A percentile compares a stretch with the other conserved stretches of the same genome.
These are phyloP conservation scores for Augiades crinisus DNA, from an alignment of 2,888 invertebrate species.

Conservation along the genomic window DNA sequence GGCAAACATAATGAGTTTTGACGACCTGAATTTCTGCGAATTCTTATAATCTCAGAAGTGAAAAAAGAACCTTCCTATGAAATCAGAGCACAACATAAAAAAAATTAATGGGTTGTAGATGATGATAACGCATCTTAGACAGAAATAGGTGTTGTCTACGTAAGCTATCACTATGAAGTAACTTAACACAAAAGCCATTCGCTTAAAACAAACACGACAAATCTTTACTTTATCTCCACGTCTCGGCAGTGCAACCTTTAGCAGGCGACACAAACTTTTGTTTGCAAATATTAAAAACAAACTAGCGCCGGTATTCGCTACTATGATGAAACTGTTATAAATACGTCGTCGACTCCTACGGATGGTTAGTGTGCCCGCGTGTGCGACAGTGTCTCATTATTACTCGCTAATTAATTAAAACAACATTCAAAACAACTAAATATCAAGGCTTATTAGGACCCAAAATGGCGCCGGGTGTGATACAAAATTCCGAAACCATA, in stretches of 20 bases:
- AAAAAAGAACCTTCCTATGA: too few species aligned
- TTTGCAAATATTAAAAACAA: slow-evolving; percentile 46
- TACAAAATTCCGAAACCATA: slow-evolving; percentile 53
- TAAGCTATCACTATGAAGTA: too few species aligned
- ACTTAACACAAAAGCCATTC: background rate
- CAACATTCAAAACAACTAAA: slow-evolving; percentile 12
- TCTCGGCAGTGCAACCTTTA: slow-evolving; percentile 7
- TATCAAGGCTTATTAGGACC: background rate
- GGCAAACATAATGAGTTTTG: too few species aligned
- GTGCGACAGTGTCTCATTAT: slow-evolving; percentile 45
- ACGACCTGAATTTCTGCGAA: too few species aligned
- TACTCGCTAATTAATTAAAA: slow-evolving; percentile 15
- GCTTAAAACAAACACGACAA: background rate
- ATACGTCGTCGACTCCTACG: slow-evolving; percentile 52
- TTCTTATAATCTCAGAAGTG: too few species aligned
- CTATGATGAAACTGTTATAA: slow-evolving; percentile 66
- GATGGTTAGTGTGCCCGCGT: slow-evolving; percentile 55
- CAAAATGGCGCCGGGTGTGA: slow-evolving; percentile 66
- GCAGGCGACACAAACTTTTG: slow-evolving; percentile 32
- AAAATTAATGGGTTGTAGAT: too few species aligned
- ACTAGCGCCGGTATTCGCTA: slow-evolving; percentile 33
- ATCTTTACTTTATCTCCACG: slow-evolving; percentile 13
- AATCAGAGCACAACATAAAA: background rate
- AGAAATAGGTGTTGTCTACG: too few species aligned
- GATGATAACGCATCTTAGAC: too few species aligned